Base-by-base conservation (phyloP, 2,113 vertebrate species). In the Anthoscopus minutus region DNA sequence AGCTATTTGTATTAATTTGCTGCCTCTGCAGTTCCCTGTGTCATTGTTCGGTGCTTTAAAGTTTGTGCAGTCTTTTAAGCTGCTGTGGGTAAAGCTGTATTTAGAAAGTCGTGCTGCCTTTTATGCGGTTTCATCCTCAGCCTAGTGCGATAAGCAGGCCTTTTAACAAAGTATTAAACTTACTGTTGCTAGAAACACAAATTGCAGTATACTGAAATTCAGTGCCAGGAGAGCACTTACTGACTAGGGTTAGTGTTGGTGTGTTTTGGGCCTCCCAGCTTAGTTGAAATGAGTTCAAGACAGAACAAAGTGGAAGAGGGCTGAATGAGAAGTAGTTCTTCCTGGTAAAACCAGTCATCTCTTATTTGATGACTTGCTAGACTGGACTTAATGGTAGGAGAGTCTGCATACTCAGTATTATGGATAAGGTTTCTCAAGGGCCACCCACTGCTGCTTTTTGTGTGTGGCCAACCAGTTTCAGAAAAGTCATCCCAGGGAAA, bases 331-430 rank as follows among this genome's bases (percentile, higher is more conserved):
- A 89, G 30, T 73, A 15, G 30, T 65, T 69, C 62, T 76, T 97
- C 66, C 91, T 95, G 71, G 91, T 79, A 80, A 82, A 96, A 89
- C 91, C 92, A 64, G 86, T 94, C 81, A 53, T 87, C 48, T 78
- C 48, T 64, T 84, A 57, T 45, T 84, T 87, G 73, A 76, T 94
- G 27, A 89, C 93, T 92, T 87, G 81, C 22, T 93, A 73, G 85
- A 92, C 90, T 88, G 58, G 88, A 82, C 92, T 72, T 71, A 64
- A 87, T 93, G 67, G 42, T 74, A 64, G 66, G 65, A 72, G 62
- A 71, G 65, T 47, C 48, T 85, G 69, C 30, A 33, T 27, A 40
- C 61, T 88, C n/a, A 17, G n/a, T 86, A 16, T 87, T 79, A 48
- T 6, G n/a, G 92, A 35, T 64, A 76, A 77, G 37, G 24, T 54